Evolutionary conservation across 2,888 invertebrate species (phyloP).

Genomic region (Pherbina coryleti): DNA sequence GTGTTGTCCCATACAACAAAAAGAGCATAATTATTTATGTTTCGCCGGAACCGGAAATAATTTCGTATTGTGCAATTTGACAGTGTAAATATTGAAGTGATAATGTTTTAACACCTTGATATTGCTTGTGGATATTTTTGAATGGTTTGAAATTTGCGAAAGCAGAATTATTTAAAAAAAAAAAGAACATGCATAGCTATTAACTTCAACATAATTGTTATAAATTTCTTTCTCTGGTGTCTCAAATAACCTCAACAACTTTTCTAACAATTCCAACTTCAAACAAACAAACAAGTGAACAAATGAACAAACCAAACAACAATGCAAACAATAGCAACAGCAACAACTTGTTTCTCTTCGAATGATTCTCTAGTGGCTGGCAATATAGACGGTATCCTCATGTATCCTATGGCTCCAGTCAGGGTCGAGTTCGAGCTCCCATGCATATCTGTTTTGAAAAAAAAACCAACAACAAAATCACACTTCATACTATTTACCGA

Average conservation of each 20-base stretch:
- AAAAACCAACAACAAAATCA: neutral
- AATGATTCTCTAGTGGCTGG: slow-evolving; percentile 12
- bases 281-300: slow-evolving; percentile 2
- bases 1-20: too few species aligned
- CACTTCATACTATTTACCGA: slow-evolving; percentile 28
- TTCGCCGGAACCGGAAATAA: neutral
- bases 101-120: slow-evolving; percentile 6
- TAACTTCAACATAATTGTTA: neutral
- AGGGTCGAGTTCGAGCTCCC: neutral
- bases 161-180: too few species aligned
- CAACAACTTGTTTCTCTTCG: neutral
- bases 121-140: neutral
- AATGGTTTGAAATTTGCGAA: neutral
- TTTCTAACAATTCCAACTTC: neutral
- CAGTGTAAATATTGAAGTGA: too few species aligned
- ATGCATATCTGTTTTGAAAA: slow-evolving; percentile 27
- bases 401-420: slow-evolving; percentile 6
- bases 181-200: neutral
- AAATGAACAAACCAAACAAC: neutral
- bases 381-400: slow-evolving; percentile 25
- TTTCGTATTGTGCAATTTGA: neutral
- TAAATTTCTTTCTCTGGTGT: neutral
- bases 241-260: slow-evolving; percentile 17
- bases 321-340: neutral
- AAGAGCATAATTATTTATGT: too few species aligned